phyloP scores from a whole-genome alignment of 2,113 vertebrate species.

The Cervus canadensis region DNA sequence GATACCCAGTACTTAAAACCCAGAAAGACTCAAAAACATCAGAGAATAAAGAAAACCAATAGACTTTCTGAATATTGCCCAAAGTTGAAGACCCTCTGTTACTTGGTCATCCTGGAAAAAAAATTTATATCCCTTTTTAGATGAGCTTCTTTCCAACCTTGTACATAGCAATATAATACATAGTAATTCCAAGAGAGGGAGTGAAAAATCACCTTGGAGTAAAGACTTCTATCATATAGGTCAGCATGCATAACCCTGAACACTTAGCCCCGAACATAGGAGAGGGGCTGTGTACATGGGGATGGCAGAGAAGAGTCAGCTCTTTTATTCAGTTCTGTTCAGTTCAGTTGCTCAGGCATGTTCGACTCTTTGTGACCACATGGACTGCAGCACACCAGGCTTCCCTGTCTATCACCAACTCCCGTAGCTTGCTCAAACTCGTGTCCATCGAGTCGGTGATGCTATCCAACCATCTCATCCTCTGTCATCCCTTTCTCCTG shows the following conservation, averaged over 20 bases:
- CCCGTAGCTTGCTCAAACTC: background rate
- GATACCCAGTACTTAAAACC: background rate
- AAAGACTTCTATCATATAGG: no score
- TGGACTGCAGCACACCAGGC: background rate
- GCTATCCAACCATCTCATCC: background rate
- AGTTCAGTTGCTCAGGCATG: background rate
- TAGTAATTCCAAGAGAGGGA: background rate
- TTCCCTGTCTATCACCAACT: background rate
- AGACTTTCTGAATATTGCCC: background rate
- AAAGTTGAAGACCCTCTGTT: background rate
- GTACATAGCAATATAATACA: background rate
- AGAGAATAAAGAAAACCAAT: background rate
- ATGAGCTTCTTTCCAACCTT: background rate
- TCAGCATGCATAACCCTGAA: rapidly evolving
- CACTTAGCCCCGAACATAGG: background rate
- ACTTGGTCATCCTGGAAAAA: background rate
- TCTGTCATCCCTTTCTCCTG: background rate
- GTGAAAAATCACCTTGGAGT: background rate
- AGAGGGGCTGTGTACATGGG: background rate
- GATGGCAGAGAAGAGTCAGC: no score
- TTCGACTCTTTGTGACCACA: background rate
- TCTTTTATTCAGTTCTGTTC: background rate
- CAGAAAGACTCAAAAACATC: background rate
- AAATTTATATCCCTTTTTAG: background rate
- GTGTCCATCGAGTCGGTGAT: background rate